A percentile compares a stretch with the other conserved stretches of the same genome.
Conservation (phyloP, 2,797 vertebrate species). For the Cottoperca gobio region DNA sequence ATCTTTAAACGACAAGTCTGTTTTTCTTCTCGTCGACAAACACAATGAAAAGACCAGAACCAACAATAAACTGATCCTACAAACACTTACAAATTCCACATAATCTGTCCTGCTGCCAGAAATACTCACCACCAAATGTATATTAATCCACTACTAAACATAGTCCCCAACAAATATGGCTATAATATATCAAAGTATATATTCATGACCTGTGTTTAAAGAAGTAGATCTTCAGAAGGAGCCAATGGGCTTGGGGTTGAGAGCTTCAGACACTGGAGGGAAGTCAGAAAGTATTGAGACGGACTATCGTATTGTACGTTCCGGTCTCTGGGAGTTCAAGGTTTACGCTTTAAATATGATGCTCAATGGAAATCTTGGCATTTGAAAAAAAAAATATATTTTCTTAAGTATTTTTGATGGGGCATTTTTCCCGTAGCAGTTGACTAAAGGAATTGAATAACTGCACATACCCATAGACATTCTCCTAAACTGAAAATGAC, state of each 20-base stretch:
- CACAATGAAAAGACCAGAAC: not conserved
- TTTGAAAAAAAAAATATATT: no score
- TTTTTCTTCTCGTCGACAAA: not conserved
- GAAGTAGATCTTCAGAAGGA: not conserved
- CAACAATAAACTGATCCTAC: not conserved
- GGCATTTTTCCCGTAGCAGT: no score
- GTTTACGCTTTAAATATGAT: not conserved
- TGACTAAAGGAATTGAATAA: not conserved
- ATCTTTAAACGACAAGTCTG: not conserved
- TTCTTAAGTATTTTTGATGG: not conserved
- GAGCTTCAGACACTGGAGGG: not conserved
- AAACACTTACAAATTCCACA: not conserved
- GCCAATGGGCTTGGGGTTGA: not conserved
- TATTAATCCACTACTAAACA: not conserved
- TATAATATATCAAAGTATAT: not conserved
- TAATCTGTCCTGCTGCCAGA: constrained; percentile 2
- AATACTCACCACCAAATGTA: not conserved
- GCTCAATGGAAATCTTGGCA: no score
- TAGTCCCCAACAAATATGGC: not conserved
- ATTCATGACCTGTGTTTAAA: not conserved
- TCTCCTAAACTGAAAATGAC: not conserved
- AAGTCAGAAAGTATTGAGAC: not conserved
- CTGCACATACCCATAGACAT: not conserved
- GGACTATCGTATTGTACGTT: not conserved
- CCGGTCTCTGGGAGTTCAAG: not conserved